Conservation (phyloP, 2,888 invertebrate species). For the Argyresthia goedartella region DNA sequence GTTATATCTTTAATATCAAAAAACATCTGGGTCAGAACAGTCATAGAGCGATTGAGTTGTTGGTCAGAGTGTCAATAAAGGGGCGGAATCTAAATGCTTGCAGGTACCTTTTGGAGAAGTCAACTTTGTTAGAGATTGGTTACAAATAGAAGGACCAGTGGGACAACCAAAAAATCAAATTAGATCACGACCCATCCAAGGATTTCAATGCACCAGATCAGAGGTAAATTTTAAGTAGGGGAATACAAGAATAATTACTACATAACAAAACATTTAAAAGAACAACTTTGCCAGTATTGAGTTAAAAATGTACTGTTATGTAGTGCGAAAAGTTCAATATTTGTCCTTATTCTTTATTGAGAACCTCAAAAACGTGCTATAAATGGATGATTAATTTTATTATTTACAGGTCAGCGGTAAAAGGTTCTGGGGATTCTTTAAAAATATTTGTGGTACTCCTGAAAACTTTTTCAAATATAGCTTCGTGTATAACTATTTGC, state of each 20-base stretch:
- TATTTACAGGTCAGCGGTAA: slow-evolving; percentile 21
- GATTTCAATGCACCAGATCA: slow-evolving; percentile 72
- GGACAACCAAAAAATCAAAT: slow-evolving; percentile 78
- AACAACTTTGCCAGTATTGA: too few relatives aligned
- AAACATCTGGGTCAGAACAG: too few relatives aligned
- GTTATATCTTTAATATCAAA: too few relatives aligned
- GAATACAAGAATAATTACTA: too few relatives aligned
- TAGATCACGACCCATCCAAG: slow-evolving; percentile 76
- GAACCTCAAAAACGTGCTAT: neutral
- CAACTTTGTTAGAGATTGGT: slow-evolving; percentile 80
- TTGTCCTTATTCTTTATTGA: too few relatives aligned
- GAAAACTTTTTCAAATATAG: slow-evolving; percentile 82
- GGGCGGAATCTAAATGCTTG: slow-evolving; percentile 14
- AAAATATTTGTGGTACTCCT: slow-evolving; percentile 77
- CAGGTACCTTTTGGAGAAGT: slow-evolving; percentile 94
- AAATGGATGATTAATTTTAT: neutral
- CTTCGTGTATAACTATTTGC: slow-evolving; percentile 92
- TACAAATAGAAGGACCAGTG: slow-evolving; percentile 79
- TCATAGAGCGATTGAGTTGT: too few relatives aligned
- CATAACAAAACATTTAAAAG: too few relatives aligned
- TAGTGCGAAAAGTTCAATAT: too few relatives aligned
- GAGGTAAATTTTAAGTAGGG: slow-evolving; percentile 30
- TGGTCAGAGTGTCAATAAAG: too few relatives aligned
- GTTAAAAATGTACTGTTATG: too few relatives aligned
- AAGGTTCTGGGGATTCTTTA: slow-evolving; percentile 86